Evolutionary conservation across 2,888 invertebrate genomes (phyloP).

Genomic region (Rotaria socialis): DNA sequence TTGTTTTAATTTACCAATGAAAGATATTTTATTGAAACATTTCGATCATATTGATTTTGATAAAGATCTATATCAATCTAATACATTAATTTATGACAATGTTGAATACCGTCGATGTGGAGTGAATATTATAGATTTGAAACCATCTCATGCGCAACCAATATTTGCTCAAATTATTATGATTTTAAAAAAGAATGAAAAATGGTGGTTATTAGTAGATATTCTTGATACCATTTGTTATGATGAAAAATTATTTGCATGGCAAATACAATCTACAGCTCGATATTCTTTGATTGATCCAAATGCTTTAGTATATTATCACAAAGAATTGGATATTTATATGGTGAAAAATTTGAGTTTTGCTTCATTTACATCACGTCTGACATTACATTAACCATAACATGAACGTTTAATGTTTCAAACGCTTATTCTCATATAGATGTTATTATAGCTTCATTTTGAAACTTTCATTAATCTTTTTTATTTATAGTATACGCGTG

Average conservation of each 20-base stretch:
- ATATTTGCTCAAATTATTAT: background rate
- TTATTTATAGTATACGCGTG: no score
- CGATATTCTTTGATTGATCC: background rate
- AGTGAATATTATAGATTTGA: background rate
- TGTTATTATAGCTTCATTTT: no score
- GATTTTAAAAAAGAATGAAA: background rate
- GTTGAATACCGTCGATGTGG: background rate
- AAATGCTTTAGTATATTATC: background rate
- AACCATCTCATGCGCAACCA: background rate
- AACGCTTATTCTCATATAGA: no score
- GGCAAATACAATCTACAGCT: background rate
- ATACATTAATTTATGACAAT: background rate
- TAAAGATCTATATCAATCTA: background rate
- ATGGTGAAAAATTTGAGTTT: background rate
- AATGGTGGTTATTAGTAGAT: background rate
- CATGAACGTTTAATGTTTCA: no score
- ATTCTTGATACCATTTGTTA: background rate
- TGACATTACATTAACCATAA: background rate
- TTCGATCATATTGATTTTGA: background rate
- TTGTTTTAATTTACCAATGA: background rate
- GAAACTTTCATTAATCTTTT: no score
- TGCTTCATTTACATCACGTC: background rate
- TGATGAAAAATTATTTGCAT: background rate
- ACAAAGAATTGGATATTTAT: background rate
- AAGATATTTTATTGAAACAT: background rate